Base-by-base conservation (phyloP, 2,797 vertebrate genomes). In the Rhynchotus rufescens region DNA sequence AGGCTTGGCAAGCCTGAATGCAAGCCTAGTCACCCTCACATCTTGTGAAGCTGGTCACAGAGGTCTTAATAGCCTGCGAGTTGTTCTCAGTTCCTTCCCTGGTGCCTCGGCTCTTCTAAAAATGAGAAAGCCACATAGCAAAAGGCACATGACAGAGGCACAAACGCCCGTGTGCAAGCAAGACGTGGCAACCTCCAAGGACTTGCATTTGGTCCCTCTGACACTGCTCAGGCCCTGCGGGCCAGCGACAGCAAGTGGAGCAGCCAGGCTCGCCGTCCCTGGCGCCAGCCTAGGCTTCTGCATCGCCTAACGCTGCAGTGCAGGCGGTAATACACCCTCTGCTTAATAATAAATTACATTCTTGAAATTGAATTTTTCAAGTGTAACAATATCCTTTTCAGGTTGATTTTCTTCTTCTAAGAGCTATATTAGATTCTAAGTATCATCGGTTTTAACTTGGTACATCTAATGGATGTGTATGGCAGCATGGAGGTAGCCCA, bases 181-280 rank as follows among this genome's bases (percentile, higher is more conserved):
- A 45, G 76, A 93, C 21, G 10, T 20, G 7, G 66, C 92, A 83
- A 67, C 54, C 61, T 84, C 40, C 1, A 68, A 91, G 84, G 92
- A 66, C 93, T 96, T 64, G 16, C 12, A 10, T 67, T 75, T 72
- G 91, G 93, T 82, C 73, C 54, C 12, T 66, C 71, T 23, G 40
- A 68, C 72, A 1, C 66, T 15, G 95, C 84, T 91, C 71, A 23
- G 89, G 6, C n/a, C 82, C 92, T 79, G 65, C 10, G 22, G 19
- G 84, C 86, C 90, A 86, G 84, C 38, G 91, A 86, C 13, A 93
- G 90, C 62, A 65, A 83, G 94, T 45, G 16, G 74, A 59, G 80
- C 88, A 74, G 85, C 74, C 54, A 22, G 45, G 40, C 47, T 82
- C 36, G 6, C 42, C 16, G 0, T 40, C 88, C 57, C 84, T 6